Percentiles rank a stretch among this genome's conserved stretches.
These are phyloP conservation scores for Malurus cyaneus DNA, from an alignment of 2,113 vertebrate species.

Conservation along the genomic window DNA sequence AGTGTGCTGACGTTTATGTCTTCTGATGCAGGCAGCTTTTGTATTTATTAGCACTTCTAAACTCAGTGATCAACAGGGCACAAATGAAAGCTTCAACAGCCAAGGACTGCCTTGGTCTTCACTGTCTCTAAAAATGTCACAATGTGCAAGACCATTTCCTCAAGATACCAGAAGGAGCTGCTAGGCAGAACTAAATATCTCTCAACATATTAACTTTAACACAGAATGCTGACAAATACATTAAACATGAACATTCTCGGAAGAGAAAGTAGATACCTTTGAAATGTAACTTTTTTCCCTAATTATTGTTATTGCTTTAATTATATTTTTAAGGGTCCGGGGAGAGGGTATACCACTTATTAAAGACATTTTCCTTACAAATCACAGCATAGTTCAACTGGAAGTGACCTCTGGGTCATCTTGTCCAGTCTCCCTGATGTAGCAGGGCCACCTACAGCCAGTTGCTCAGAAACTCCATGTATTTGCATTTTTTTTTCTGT, in stretches of 20 bases:
- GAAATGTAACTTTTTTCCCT: background rate
- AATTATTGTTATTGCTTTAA: background rate
- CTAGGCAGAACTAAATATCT: background rate
- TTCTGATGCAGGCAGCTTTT: background rate
- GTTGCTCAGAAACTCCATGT: background rate
- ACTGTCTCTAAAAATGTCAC: background rate
- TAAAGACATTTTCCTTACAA: background rate
- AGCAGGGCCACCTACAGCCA: background rate
- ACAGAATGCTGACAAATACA: background rate
- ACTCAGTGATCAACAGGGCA: background rate
- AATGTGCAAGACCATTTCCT: background rate
- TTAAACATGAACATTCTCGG: background rate
- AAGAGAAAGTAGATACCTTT: background rate
- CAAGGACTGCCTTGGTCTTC: background rate
- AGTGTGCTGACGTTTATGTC: background rate
- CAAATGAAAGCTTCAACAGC: background rate
- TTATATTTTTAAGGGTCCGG: background rate
- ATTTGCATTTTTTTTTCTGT: background rate
- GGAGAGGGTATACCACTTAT: background rate
- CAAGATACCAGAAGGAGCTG: background rate
- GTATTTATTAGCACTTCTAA: background rate
- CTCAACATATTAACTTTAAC: background rate
- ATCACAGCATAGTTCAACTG: background rate
- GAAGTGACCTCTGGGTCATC: background rate
- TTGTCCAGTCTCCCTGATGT: background rate